These are phyloP conservation scores for Microctonus hyperodae DNA, from an alignment of 2,888 invertebrate species.

Conservation along the genomic window DNA sequence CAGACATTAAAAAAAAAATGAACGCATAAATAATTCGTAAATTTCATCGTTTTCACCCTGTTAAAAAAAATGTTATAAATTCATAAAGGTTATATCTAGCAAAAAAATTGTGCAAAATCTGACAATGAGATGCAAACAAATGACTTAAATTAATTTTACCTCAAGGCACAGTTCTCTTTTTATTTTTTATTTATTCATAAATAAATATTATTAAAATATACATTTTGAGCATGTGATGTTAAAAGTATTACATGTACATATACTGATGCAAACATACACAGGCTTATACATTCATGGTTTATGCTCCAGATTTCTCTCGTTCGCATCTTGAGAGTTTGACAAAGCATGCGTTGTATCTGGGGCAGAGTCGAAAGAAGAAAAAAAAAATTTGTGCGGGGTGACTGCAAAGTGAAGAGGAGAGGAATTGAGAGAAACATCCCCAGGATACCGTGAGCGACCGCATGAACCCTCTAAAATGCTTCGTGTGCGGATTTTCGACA, in stretches of 20 bases:
- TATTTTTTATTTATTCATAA: not conserved
- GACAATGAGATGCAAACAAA: not conserved
- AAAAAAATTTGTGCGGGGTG: not conserved
- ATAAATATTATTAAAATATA: not conserved
- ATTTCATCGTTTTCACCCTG: constrained; percentile 8
- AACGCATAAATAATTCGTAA: not conserved
- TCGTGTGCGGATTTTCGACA: constrained; percentile 17
- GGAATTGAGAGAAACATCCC: constrained; percentile 26
- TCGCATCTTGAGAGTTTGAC: constrained; percentile 8
- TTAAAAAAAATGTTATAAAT: not conserved
- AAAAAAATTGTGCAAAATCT: not conserved
- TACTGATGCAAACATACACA: not conserved
- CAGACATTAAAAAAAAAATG: constrained; percentile 7
- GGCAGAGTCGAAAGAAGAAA: constrained; percentile 19
- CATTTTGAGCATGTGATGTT: not conserved
- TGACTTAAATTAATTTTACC: not conserved
- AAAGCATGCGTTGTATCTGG: constrained; percentile 19
- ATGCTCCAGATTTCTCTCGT: constrained; percentile 6
- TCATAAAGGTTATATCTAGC: not conserved
- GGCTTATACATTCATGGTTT: not conserved
- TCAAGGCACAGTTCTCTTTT: not conserved
- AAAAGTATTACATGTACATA: not conserved
- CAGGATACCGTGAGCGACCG: constrained; percentile 24
- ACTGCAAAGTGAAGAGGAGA: not conserved
- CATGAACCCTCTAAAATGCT: constrained; percentile 25